A percentile compares a stretch with the other conserved stretches of the same genome.
Evolutionary conservation across 2,888 invertebrate species (phyloP).

Genomic region (Lapara coniferarum): DNA sequence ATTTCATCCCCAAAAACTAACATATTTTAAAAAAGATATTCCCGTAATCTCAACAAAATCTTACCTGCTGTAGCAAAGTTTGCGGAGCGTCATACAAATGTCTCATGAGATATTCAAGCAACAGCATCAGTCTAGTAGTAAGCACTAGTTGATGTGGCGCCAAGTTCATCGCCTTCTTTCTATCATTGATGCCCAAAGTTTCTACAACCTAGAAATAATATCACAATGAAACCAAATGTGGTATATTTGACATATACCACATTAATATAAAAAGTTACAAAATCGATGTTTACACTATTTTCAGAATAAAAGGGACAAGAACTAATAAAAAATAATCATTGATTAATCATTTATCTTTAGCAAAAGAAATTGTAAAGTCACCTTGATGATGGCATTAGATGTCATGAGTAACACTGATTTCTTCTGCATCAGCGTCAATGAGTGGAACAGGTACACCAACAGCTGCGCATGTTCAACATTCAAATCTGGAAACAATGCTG

Average conservation of each 20-base stretch:
- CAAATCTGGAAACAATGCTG: constrained; percentile 85
- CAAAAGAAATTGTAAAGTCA: too few relatives aligned
- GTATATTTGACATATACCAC: too few relatives aligned
- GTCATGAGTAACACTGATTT: constrained; percentile 94
- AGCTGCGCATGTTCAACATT: constrained; percentile 98
- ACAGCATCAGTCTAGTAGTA: constrained; percentile 91
- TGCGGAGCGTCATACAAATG: constrained; percentile 97
- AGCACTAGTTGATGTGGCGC: constrained; percentile 89
- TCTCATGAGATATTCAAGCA: constrained; percentile 97
- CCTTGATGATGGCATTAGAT: constrained; percentile 86
- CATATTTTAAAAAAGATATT: background rate
- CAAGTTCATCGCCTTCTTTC: constrained; percentile 63
- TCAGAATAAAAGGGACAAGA: too few relatives aligned
- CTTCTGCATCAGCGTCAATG: constrained; percentile 97
- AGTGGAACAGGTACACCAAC: constrained; percentile 96
- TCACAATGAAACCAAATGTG: background rate
- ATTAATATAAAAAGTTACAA: too few relatives aligned
- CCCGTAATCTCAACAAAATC: background rate
- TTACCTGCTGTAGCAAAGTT: constrained; percentile 92
- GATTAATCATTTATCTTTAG: too few relatives aligned
- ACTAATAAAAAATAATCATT: too few relatives aligned
- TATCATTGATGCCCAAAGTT: constrained; percentile 70
- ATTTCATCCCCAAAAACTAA: too few relatives aligned
- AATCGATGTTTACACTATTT: too few relatives aligned
- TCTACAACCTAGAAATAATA: constrained; percentile 66